Base-by-base conservation (phyloP, 2,797 vertebrate species). In the Chelonia mydas region DNA sequence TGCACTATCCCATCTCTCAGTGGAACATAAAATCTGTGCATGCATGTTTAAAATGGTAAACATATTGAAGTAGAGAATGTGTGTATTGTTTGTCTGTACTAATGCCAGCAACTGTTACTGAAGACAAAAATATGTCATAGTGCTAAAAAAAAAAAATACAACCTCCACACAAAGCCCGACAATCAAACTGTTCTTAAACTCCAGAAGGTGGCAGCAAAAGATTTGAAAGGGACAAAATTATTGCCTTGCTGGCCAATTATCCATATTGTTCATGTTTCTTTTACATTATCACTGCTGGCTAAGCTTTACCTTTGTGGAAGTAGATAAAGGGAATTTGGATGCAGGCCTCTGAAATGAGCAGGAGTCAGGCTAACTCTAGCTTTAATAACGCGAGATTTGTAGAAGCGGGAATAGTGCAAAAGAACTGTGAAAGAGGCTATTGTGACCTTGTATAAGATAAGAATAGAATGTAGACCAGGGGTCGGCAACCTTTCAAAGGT, bases 151-250 rank as follows among this genome's bases (percentile, higher is more conserved):
- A 21, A 23, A 54, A 54, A 37, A 37, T 37, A 37, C 65, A 37
- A 41, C 16, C 19, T 3, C 3, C 19, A 10, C 65, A 37, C 19
- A 72, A 72, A 72, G 11, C 19, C 50, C 47, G 37, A 31, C 72
- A 21, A 28, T 68, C 53, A 49, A 45, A 28, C 10, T 93, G 84
- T 84, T 87, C 81, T 37, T 76, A 19, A 55, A 6, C 81, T 92
- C 98, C 98, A 97, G 87, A 54, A 97, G 98, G 94, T 98, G 98
- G 98, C 98, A 97, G 98, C 96, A 98, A 96, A 97, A 94, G 96
- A 92, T 91, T 95, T 93, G n/a, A 41, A 87, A 84, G 49, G 1
- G 17, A 83, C 15, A 6, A 53, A 2, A 5, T 3, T 1, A 6
- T 1, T 77, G 25, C 4, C 2, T 33, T 31, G 3, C 23, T 12